Percentiles rank a stretch among this genome's conserved stretches.
phyloP scores from a whole-genome alignment of 2,797 vertebrate genomes.

The Acridotheres tristis region DNA sequence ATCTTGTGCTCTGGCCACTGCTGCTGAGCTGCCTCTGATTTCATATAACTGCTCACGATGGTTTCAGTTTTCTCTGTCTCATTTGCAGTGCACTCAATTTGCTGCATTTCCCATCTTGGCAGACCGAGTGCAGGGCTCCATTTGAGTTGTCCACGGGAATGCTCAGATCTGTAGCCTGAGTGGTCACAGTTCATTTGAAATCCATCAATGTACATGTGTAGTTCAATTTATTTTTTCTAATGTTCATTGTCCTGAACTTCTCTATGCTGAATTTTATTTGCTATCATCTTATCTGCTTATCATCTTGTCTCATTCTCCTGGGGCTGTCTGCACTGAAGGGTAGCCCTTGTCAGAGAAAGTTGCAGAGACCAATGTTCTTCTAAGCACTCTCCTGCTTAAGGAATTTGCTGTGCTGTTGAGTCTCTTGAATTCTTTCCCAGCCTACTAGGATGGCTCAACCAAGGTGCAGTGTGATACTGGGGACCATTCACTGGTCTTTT shows the following conservation, averaged over 20 bases:
- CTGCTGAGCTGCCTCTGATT: neutral
- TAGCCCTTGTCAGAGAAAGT: neutral
- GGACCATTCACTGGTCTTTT: neutral
- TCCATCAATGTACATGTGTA: neutral
- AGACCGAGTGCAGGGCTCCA: neutral
- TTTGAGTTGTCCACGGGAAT: neutral
- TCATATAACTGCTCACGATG: accelerated
- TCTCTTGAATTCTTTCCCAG: neutral
- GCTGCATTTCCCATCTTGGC: neutral
- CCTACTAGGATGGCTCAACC: neutral
- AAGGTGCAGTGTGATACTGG: neutral
- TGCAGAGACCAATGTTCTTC: neutral
- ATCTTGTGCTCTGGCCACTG: neutral
- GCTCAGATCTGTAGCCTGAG: neutral
- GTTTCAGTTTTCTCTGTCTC: neutral
- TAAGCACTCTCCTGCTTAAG: neutral
- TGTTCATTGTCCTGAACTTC: slow-evolving; percentile 15
- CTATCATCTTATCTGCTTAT: neutral
- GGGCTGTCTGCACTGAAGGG: neutral
- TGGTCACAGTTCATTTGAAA: slow-evolving; percentile 5
- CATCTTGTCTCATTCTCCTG: neutral
- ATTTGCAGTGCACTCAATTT: neutral
- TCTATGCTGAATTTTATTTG: slow-evolving; percentile 10
- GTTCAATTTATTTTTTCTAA: slow-evolving; percentile 34
- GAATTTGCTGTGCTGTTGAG: neutral